Evolutionary conservation across 2,113 vertebrate genomes (phyloP), one percentile per base, ranked within the genome.

Genomic region (Motacilla alba): DNA sequence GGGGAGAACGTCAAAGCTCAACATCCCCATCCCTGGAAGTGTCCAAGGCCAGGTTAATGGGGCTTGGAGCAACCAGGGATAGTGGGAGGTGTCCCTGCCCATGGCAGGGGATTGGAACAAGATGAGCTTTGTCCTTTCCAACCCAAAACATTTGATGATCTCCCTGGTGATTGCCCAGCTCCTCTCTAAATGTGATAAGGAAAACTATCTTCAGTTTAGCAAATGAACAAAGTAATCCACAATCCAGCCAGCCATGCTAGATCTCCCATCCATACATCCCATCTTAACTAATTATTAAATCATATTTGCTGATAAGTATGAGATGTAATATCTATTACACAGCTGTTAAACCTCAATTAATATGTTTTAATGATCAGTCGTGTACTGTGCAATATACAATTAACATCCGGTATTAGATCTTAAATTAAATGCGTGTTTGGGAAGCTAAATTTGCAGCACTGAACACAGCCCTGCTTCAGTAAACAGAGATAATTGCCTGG

Each of bases 291-390:
- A 90, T 97, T 95, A 94, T 96, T 95, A 96, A 96, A 95, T 96
- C 95, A 90, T 95, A 96, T 89, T 82, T 92, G 77, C 87, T 96
- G 96, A 90, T 95, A 95, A 94, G 89, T 93, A 70, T 53, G 87
- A 93, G 96, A 94, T 94, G 94, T 95, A 94, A 80, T 95, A 91
- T 96, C 95, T 96, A 94, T 96, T 96, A 95, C 92, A 94, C 91
- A 95, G 94, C 92, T 96, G 96, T 94, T 96, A 95, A 96, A 93
- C 94, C 62, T 90, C 95, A 96, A 95, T 96, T 96, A 96, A 94
- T 96, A 95, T 66, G 91, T 96, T 95, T 96, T 96, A 96, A 96
- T 93, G 95, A 96, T 95, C 90, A 93, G 85, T 88, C 85, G 5
- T 96, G 96, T 93, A 88, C 93, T 83, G 85, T 89, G 96, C 93